Base-by-base conservation (phyloP, 2,797 vertebrate genomes). In the Netta rufina region DNA sequence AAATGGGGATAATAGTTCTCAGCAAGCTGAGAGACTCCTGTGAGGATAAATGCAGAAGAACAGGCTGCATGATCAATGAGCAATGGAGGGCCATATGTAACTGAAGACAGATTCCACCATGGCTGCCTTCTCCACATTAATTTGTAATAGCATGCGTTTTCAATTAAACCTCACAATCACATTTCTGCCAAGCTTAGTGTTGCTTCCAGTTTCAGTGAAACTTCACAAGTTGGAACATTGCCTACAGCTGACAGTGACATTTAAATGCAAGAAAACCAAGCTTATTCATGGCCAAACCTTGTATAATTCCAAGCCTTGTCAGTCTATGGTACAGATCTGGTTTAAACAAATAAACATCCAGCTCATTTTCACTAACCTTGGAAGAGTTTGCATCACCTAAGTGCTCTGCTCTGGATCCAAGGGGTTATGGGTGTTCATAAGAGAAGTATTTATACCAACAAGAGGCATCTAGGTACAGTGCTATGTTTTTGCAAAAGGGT, bases 221-320 rank as follows among this genome's bases (percentile, higher is more conserved):
- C 90, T 96, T 94, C 28, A 6, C 88, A 77, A 90, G 91, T 90
- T 97, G 95, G 94, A 96, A 84, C 77, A 10, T 62, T 96, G 95
- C 95, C 96, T 95, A 69, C 90, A 94, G 74, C 88, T 95, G 93
- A 92, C 96, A 95, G 92, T 77, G 94, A 92, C 82, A 95, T 94
- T 95, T 91, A 96, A 92, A 96, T 85, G 86, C 33, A 88, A 94
- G 92, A 88, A 96, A 93, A 92, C 82, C 84, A 74, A 90, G 88
- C 62, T 94, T 51, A 28, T 65, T 58, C 91, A 27, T 84, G 90
- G 72, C 83, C 69, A 96, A 83, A 73, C 36, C 66, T 60, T 75
- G 36, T 84, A 33, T n/a, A 94, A 72, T 88, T 94, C 83, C 65
- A 78, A 87, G 65, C 65, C 80, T 86, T 80, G 77, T 84, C 85